Percentiles rank a stretch among this genome's conserved stretches.
phyloP scores from a whole-genome alignment of 2,888 invertebrate genomes.

The Drosophila macrospina region DNA sequence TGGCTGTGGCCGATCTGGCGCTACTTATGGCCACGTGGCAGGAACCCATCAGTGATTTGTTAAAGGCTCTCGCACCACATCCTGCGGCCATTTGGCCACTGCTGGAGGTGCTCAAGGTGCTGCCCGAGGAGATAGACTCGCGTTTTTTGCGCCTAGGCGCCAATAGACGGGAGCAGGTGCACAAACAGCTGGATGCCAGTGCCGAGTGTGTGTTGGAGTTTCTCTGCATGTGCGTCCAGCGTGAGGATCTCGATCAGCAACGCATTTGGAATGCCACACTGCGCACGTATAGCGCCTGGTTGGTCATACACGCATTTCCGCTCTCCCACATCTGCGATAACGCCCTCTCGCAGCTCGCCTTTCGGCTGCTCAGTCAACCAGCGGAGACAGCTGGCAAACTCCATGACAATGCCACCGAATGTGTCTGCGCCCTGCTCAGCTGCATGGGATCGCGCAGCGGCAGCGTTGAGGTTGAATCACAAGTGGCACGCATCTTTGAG shows the following conservation, averaged over 20 bases:
- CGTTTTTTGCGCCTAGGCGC: conserved; percentile 93
- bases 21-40: conserved; percentile 97
- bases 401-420: conserved; percentile 96
- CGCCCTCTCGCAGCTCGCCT: conserved; percentile 90
- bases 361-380: conserved; percentile 89
- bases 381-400: conserved; percentile 88
- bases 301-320: conserved; percentile 92
- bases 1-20: conserved; percentile 97
- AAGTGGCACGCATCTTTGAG: conserved; percentile 88
- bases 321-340: conserved; percentile 90
- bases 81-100: conserved; percentile 91
- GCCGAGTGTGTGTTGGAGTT: conserved; percentile 92
- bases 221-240: conserved; percentile 91
- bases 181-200: conserved; percentile 91
- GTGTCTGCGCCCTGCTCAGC: conserved; percentile 93
- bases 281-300: conserved; percentile 96
- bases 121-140: conserved; percentile 98
- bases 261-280: conserved; percentile 89
- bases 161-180: conserved; percentile 94
- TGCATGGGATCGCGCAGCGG: conserved; percentile 89
- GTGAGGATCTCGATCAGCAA: conserved; percentile 88
- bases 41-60: conserved; percentile 93
- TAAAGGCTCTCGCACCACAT: conserved; percentile 90
- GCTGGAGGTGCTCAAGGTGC: conserved; percentile 95
- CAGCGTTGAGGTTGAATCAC: conserved; percentile 90